Base-by-base conservation (phyloP, 2,797 vertebrate species). In the Acanthurus tractus region DNA sequence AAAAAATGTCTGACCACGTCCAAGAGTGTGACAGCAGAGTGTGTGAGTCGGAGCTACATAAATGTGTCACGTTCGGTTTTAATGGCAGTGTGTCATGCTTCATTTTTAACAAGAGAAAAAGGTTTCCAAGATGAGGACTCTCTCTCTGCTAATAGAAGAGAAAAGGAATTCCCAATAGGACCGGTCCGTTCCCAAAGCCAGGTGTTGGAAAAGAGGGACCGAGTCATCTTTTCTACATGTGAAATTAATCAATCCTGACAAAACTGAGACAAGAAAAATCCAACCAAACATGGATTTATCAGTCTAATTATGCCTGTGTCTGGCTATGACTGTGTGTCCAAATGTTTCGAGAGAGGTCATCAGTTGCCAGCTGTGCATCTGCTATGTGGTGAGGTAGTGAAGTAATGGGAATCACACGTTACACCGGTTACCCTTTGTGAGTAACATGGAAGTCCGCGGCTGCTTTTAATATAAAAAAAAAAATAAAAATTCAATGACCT, bases 401-500 rank as follows among this genome's bases (percentile, higher is more conserved):
- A 89, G 70, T 90, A 90, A 92, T 85, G 74, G 82, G 84, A 90
- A 88, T 89, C 84, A 77, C 83, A 79, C 70, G 48, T 82, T 85
- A 70, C 55, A 53, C 63, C 54, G 20, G 78, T 70, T 70, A 53
- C 78, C 71, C 79, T 88, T 74, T 88, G 76, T 89, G 91, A 90
- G 84, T 90, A 92, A 92, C 70, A 87, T 82, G 90, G 89, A 94
- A 90, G 88, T 90, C 87, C 79, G n/a, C 6, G 62, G 79, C 88
- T 90, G 89, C 81, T 87, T 90, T 86, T 91, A 75, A 91, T 87
- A 75, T 76, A 63, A 72, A 69, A 78, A 45, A 54, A 65, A 83
- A 34, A 34, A 6, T 50, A 67, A 52, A 72, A 80, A 79, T 57
- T 64, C 52, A 62, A 84, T 92, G 91, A 93, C 77, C 79, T 94